phyloP scores from a whole-genome alignment of 2,113 vertebrate species.

The Chitala chitala region DNA sequence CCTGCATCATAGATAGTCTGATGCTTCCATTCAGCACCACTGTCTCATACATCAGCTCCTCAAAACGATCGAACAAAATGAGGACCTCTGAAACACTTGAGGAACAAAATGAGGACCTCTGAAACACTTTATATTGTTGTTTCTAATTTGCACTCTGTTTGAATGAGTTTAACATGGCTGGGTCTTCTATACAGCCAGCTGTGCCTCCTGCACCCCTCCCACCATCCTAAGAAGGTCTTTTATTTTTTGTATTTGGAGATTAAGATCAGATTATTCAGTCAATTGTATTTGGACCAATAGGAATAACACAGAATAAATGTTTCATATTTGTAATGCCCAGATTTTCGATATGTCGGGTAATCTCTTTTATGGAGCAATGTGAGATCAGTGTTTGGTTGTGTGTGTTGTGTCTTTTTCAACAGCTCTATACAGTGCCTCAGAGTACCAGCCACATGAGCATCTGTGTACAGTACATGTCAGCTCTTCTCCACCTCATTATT shows the following conservation, averaged over 20 bases:
- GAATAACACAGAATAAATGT: background rate
- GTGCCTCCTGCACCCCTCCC: no score
- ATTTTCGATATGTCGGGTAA: no score
- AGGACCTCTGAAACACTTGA: background rate
- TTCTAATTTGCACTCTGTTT: no score
- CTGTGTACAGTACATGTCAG: no score
- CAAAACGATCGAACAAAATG: background rate
- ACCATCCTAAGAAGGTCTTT: no score
- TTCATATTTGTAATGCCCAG: no score
- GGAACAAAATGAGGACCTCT: no score
- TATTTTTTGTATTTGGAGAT: background rate
- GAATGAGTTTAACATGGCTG: background rate
- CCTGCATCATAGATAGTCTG: conserved; percentile 35
- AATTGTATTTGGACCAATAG: background rate
- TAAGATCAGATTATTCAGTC: conserved; percentile 6
- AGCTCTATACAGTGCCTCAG: no score
- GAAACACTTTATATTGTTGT: no score
- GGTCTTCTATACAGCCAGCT: no score
- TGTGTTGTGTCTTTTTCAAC: background rate
- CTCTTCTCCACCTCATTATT: conserved; percentile 45
- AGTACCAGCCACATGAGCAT: no score
- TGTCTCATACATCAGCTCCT: conserved; percentile 44
- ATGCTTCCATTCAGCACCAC: conserved; percentile 41
- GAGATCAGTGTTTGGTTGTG: background rate
- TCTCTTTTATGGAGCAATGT: no score